Conservation (phyloP, 2,888 invertebrate genomes). For the Caenorhabditis japonica region DNA sequence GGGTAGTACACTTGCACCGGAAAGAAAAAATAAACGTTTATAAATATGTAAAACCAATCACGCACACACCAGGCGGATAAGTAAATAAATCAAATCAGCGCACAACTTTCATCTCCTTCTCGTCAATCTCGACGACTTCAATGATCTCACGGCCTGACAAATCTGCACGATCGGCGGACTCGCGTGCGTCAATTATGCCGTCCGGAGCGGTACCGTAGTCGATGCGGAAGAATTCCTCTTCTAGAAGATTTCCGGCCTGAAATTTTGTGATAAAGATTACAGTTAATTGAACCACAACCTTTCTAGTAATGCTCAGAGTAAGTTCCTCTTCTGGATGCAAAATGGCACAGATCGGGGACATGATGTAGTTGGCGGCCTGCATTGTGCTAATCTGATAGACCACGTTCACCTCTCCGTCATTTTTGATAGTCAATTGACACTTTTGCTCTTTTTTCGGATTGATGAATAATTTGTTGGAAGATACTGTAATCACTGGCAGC, state of each 20-base stretch:
- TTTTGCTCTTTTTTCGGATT: constrained; percentile 43
- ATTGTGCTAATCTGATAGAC: constrained; percentile 47
- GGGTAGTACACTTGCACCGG: constrained; percentile 17
- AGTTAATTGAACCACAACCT: constrained; percentile 1
- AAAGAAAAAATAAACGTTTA: constrained; percentile 6
- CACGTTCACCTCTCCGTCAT: constrained; percentile 38
- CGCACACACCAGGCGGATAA: too few relatives aligned
- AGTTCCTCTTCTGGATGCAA: constrained; percentile 41
- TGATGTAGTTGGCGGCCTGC: constrained; percentile 37
- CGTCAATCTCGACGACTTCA: constrained; percentile 42
- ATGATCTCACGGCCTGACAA: constrained; percentile 32
- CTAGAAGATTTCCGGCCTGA: constrained; percentile 19
- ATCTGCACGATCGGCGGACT: constrained; percentile 31
- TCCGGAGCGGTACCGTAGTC: constrained; percentile 48
- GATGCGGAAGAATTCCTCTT: constrained; percentile 44
- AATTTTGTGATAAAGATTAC: too few relatives aligned
- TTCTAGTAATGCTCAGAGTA: constrained; percentile 40
- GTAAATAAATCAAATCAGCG: constrained; percentile 14
- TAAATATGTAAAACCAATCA: background rate
- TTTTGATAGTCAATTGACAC: constrained; percentile 28
- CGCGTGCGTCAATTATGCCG: constrained; percentile 48
- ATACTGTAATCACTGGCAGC: constrained; percentile 32
- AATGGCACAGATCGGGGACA: constrained; percentile 50
- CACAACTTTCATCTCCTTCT: constrained; percentile 42
- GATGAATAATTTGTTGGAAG: constrained; percentile 40